Base-by-base conservation (phyloP, 1,140 invertebrate species). In the Riptortus pedestris region DNA sequence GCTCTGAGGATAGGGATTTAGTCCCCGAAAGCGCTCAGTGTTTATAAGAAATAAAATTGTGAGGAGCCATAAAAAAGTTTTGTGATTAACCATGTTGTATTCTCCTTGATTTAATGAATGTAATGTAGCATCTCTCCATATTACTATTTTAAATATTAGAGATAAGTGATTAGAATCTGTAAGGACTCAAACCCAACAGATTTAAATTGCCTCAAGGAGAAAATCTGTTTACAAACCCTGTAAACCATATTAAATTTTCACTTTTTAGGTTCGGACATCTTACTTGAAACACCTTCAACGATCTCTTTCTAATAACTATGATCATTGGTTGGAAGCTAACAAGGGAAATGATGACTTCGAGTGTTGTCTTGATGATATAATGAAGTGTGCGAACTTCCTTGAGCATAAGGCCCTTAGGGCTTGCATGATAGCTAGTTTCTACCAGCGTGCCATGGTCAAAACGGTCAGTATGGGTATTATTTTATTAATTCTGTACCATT, bases 361-460 rank as follows among this genome's bases (percentile, higher is more conserved):
- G 4, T 29, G 26, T 59, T 29, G n/a, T 20, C 20, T 20, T 12
- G 33, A 52, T 20, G 62, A 52, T 26, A 55, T 63, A 31, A n/a
- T 57, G 29, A 55, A 38, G 18, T 63, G 62, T 63, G 63, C 63
- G 18, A 33, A 31, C 9, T 43, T 20, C 5, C 27, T 65, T 51
- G 58, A 60, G 28, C 31, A 33, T 16, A 65, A 60, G 58, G 43
- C 55, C 14, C 33, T 60, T 22, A 31, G 55, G 31, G 33, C 55
- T 18, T 65, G 43, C 20, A 65, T 65, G 55, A 31, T 60, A 58
- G 58, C 55, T 16, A 60, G 33, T 26, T 29, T 28, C 29, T 60
- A 59, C 24, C 63, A 65, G 29, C 26, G 52, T 27, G 52, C 62
- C 33, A 63, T 63, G 62, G 52, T 55, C 24, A 33, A 38, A 43